phyloP scores from a whole-genome alignment of 1,140 invertebrate species.

The Euwallacea similis region DNA sequence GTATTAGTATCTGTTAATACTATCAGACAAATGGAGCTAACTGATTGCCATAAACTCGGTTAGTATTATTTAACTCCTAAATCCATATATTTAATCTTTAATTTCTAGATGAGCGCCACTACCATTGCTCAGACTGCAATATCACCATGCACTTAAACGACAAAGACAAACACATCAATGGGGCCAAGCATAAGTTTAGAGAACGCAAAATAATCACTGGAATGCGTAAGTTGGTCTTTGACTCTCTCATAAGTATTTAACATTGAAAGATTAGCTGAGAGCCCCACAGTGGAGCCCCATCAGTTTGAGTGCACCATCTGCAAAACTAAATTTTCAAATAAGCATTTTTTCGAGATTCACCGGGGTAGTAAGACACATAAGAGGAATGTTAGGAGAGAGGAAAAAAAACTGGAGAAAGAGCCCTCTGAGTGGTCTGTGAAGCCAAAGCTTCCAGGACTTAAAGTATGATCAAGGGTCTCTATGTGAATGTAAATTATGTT shows the following conservation, averaged over 20 bases:
- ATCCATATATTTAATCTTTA: too few species aligned
- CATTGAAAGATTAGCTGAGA: neutral
- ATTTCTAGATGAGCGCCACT: neutral
- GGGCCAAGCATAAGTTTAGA: conserved; percentile 5
- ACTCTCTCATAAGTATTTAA: neutral
- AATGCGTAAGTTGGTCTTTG: neutral
- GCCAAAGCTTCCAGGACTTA: neutral
- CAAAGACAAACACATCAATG: conserved; percentile 22
- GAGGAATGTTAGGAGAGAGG: conserved; percentile 14
- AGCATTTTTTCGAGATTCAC: conserved; percentile 20
- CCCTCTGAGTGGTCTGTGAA: neutral
- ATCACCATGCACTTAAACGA: conserved; percentile 17
- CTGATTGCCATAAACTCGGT: too few species aligned
- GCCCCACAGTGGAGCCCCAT: neutral
- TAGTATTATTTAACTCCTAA: too few species aligned
- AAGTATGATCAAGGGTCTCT: neutral
- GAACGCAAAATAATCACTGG: neutral
- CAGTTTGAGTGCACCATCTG: conserved; percentile 13
- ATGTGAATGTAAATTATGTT: neutral
- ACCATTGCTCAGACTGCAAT: conserved; percentile 13
- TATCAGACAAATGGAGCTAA: too few species aligned
- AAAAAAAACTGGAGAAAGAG: neutral
- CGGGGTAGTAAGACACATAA: conserved; percentile 25
- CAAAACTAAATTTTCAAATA: conserved; percentile 11
- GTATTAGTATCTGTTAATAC: too few species aligned